Conservation (phyloP, 1,140 invertebrate genomes). For the Parasteatoda tepidariorum region DNA sequence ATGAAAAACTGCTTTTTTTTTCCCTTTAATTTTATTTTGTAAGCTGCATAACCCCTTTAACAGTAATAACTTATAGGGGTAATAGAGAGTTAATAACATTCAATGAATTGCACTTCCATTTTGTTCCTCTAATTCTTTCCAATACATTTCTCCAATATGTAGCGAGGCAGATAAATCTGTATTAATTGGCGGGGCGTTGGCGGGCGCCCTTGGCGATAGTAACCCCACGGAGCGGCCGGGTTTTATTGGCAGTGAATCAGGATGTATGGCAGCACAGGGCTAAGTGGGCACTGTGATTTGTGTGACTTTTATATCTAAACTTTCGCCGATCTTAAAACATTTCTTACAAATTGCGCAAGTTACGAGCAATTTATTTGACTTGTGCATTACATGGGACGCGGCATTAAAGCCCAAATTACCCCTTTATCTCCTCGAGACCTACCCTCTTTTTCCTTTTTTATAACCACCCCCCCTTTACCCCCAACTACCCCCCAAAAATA, state of each 20-base stretch:
- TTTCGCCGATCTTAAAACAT: conserved; percentile 62
- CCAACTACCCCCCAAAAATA: not conserved
- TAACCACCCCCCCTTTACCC: conserved; percentile 16
- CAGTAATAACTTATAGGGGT: too few species aligned
- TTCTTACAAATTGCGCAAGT: conserved; percentile 62
- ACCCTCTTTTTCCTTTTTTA: conserved; percentile 29
- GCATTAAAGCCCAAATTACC: conserved; percentile 60
- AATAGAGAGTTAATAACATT: too few species aligned
- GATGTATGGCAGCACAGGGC: conserved; percentile 58
- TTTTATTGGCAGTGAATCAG: conserved; percentile 61
- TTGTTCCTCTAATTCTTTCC: too few species aligned
- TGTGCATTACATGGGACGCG: conserved; percentile 57
- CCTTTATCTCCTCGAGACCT: conserved; percentile 47
- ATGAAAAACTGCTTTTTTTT: too few species aligned
- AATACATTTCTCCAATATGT: too few species aligned
- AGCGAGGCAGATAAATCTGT: not conserved
- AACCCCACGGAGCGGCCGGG: conserved; percentile 39
- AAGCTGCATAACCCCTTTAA: too few species aligned
- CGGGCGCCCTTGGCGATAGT: conserved; percentile 18
- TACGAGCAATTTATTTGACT: conserved; percentile 62
- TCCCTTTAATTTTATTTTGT: too few species aligned
- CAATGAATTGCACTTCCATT: too few species aligned
- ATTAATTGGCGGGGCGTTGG: conserved; percentile 39
- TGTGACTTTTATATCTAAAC: conserved; percentile 61
- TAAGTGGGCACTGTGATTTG: conserved; percentile 61